These are phyloP conservation scores for Epinotia bilunana DNA, from an alignment of 2,888 invertebrate species.

Conservation along the genomic window DNA sequence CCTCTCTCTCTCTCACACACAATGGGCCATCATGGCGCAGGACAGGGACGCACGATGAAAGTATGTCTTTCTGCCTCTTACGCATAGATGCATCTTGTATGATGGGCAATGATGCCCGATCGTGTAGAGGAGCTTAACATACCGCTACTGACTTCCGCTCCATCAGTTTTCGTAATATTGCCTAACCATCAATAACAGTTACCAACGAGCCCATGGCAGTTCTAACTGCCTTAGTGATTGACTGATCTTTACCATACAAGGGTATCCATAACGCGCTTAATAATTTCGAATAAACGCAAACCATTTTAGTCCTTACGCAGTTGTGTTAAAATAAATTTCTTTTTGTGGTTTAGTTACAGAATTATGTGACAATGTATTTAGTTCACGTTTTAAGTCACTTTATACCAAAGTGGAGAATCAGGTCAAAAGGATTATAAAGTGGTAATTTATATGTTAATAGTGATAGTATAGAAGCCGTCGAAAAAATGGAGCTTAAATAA, in stretches of 20 bases:
- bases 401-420: conserved; percentile 34
- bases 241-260: conserved; percentile 30
- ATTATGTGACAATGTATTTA: conserved; percentile 1
- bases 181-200: conserved; percentile 13
- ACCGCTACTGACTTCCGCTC: background rate
- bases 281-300: background rate
- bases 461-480: conserved; percentile 8
- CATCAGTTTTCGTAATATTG: background rate
- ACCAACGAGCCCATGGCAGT: conserved; percentile 13
- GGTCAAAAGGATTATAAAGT: conserved; percentile 42
- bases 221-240: conserved; percentile 18
- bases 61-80: too few relatives aligned
- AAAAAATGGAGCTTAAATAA: background rate
- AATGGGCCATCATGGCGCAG: too few relatives aligned
- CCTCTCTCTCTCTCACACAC: too few relatives aligned
- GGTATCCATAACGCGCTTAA: conserved; percentile 14
- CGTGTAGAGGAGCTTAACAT: too few relatives aligned
- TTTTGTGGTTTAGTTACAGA: background rate
- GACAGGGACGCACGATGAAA: too few relatives aligned
- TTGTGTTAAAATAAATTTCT: conserved; percentile 5
- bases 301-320: background rate
- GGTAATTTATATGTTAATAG: conserved; percentile 44
- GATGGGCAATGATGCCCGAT: too few relatives aligned
- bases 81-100: too few relatives aligned
- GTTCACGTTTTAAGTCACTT: conserved; percentile 17